phyloP scores from a whole-genome alignment of 2,113 vertebrate species.

The Bothrops jararaca region DNA sequence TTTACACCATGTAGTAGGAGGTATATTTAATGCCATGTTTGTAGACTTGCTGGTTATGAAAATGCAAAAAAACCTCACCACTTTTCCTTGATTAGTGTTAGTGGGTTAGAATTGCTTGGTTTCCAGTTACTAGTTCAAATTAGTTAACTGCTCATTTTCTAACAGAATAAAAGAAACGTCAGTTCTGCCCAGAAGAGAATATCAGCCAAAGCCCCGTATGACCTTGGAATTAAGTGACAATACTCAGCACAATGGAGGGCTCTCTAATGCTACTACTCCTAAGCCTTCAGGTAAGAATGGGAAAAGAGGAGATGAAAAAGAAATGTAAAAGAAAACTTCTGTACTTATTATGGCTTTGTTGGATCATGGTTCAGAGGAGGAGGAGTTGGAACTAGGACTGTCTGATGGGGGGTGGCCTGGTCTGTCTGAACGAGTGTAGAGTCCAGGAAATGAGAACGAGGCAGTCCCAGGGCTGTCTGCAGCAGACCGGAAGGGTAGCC shows the following conservation, averaged over 20 bases:
- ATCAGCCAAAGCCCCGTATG: constrained; percentile 85
- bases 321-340: background rate
- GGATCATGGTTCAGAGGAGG: background rate
- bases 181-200: constrained; percentile 87
- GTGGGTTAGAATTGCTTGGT: background rate
- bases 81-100: background rate
- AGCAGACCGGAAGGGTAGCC: background rate
- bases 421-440: background rate
- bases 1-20: background rate
- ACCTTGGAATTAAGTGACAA: constrained; percentile 90
- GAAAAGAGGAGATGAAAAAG: background rate
- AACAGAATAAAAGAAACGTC: constrained; percentile 90
- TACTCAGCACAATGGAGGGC: constrained; percentile 86
- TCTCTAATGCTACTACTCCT: constrained; percentile 81
- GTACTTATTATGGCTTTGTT: background rate
- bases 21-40: background rate
- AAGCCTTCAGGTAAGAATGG: constrained; percentile 83
- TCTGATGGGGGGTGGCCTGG: background rate
- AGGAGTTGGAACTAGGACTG: background rate
- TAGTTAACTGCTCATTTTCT: constrained; percentile 27
- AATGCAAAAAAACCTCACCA: background rate
- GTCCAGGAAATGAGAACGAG: background rate
- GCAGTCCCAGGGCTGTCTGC: background rate
- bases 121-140: background rate
- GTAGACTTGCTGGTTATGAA: background rate